Conservation (phyloP, 2,888 invertebrate genomes). For the Meliscaeva auricollis region DNA sequence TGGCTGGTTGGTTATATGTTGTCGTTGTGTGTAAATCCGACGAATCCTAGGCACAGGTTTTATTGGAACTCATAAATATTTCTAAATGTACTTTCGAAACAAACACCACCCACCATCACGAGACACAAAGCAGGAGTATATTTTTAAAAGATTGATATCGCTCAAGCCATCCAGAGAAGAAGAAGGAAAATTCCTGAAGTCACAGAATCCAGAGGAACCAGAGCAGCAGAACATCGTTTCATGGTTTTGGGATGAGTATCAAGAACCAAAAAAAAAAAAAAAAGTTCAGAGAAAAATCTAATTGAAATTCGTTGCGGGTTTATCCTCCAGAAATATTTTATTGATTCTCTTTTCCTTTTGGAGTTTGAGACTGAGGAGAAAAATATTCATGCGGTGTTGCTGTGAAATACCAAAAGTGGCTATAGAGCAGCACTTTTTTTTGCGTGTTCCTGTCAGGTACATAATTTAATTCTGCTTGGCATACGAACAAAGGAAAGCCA, state of each 20-base stretch:
- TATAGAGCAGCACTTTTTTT: constrained; percentile 24
- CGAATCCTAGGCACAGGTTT: constrained; percentile 62
- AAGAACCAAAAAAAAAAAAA: not conserved
- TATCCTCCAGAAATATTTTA: constrained; percentile 51
- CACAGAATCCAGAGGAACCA: not conserved
- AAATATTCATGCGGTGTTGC: constrained; percentile 17
- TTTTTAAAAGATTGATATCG: constrained; percentile 23
- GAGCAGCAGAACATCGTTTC: not conserved
- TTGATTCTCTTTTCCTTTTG: constrained; percentile 47
- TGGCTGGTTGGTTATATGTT: constrained; percentile 1
- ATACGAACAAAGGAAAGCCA: constrained; percentile 29
- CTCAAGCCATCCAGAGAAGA: not conserved
- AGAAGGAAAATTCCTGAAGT: constrained; percentile 7
- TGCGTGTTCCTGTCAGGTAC: constrained; percentile 41
- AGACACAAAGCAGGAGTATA: constrained; percentile 1
- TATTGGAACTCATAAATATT: constrained; percentile 71
- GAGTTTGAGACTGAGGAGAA: not conserved
- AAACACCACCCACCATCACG: not conserved
- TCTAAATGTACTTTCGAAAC: constrained; percentile 47
- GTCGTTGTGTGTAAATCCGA: constrained; percentile 62
- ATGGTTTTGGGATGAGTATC: not conserved
- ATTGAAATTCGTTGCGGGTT: constrained; percentile 63
- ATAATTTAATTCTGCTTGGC: constrained; percentile 37
- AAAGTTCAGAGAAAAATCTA: constrained; percentile 38
- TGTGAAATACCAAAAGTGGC: constrained; percentile 9